Conservation (phyloP, 2,797 vertebrate genomes). For the Mormyrops attenuatus region DNA sequence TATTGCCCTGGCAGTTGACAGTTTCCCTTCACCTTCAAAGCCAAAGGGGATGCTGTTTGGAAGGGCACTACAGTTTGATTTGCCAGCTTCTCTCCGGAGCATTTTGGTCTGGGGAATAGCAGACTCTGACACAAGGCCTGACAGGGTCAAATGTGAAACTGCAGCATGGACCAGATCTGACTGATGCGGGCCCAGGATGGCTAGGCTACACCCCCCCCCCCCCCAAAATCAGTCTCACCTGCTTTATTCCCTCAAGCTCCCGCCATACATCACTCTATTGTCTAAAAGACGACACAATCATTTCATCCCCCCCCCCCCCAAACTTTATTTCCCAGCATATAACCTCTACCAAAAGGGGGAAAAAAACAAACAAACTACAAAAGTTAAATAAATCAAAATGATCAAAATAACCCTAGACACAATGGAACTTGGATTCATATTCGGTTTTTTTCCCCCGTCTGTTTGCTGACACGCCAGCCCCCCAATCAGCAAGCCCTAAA, state of each 20-base stretch:
- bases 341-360: slow-evolving; percentile 53
- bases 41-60: background rate
- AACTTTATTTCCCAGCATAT: slow-evolving; percentile 18
- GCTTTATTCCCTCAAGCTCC: background rate
- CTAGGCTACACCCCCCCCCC: background rate
- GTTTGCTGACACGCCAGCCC: slow-evolving; percentile 54
- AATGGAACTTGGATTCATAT: slow-evolving; percentile 64
- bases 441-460: slow-evolving; percentile 67
- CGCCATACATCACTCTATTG: background rate
- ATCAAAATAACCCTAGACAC: slow-evolving; percentile 69
- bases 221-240: background rate
- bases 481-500: slow-evolving; percentile 58
- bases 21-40: background rate
- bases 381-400: slow-evolving; percentile 76
- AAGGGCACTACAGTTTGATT: background rate
- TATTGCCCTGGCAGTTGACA: background rate
- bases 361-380: slow-evolving; percentile 50
- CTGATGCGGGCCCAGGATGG: slow-evolving; percentile 11
- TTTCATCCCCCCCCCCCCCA: background rate
- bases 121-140: slow-evolving; percentile 20
- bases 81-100: background rate
- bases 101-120: slow-evolving; percentile 23
- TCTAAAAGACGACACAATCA: slow-evolving; percentile 13
- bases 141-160: slow-evolving; percentile 17
- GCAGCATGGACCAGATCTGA: slow-evolving; percentile 17